phyloP scores from a whole-genome alignment of 2,113 vertebrate genomes.

The Megalops atlanticus region DNA sequence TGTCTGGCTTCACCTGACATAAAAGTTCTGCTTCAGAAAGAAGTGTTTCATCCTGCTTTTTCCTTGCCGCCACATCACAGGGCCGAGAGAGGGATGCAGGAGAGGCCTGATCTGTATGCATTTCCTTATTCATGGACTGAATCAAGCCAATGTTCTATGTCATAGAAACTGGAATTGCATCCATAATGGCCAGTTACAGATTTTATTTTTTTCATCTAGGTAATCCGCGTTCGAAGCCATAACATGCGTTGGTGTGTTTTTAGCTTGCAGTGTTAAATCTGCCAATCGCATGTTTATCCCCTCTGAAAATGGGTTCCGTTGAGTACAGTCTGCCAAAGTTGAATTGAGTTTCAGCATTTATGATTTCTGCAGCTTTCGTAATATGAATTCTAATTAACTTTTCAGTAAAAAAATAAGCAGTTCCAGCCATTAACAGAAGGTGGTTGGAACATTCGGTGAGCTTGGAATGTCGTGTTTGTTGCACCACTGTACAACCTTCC shows the following conservation, averaged over 20 bases:
- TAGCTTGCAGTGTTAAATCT: background rate
- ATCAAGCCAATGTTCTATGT: slow-evolving; percentile 51
- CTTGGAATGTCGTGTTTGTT: background rate
- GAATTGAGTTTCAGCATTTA: background rate
- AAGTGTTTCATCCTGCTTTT: slow-evolving; percentile 65
- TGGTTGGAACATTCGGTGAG: background rate
- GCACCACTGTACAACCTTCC: background rate
- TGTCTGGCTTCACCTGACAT: slow-evolving; percentile 91
- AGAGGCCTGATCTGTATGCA: slow-evolving; percentile 50
- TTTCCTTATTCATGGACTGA: slow-evolving; percentile 49
- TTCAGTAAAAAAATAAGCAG: too few species aligned
- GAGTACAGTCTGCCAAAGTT: background rate
- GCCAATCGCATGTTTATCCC: too few species aligned
- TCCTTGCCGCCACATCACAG: slow-evolving; percentile 57
- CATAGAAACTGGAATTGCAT: slow-evolving; percentile 34
- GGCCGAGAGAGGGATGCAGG: slow-evolving; percentile 40
- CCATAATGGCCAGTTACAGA: background rate
- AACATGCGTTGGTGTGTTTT: background rate
- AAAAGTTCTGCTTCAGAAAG: slow-evolving; percentile 88
- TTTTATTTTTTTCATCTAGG: background rate
- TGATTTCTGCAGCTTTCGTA: too few species aligned
- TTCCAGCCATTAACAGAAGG: background rate
- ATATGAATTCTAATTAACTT: too few species aligned
- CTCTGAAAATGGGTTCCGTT: background rate
- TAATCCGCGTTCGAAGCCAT: background rate